These are phyloP conservation scores for Mirza zaza DNA, from an alignment of 2,113 vertebrate species.

Conservation along the genomic window DNA sequence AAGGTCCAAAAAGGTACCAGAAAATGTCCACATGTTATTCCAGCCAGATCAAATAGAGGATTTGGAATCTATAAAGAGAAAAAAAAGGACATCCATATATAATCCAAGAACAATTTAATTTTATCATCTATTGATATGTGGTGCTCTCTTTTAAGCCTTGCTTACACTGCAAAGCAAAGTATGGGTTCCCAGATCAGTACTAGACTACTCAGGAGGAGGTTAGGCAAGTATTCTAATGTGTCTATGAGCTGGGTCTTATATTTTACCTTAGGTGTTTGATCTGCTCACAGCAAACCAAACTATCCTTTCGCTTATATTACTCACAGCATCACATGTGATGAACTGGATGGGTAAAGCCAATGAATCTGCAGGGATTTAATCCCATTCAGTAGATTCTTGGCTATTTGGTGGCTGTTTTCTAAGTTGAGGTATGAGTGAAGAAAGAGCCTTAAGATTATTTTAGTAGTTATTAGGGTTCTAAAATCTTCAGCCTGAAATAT, in stretches of 20 bases:
- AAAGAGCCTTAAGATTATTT: conserved; percentile 30
- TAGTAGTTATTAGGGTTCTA: neutral
- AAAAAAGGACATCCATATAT: neutral
- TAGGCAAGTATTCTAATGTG: neutral
- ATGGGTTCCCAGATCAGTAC: neutral
- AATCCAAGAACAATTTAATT: conserved; percentile 36
- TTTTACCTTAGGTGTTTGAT: neutral
- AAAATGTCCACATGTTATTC: conserved; percentile 93
- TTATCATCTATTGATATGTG: neutral
- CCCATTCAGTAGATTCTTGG: neutral
- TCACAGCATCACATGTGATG: neutral
- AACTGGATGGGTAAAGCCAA: neutral
- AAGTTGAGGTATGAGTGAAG: neutral
- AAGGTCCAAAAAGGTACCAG: conserved; percentile 98
- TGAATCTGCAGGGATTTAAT: conserved; percentile 4
- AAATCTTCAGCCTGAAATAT: conserved; percentile 32
- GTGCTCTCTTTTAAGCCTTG: neutral
- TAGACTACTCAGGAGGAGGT: neutral
- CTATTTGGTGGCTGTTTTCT: neutral
- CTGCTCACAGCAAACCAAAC: neutral
- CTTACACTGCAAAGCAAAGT: neutral
- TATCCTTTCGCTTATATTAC: neutral
- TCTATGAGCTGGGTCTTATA: neutral
- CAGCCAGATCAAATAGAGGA: conserved; percentile 96
- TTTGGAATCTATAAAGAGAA: conserved; percentile 88